Base-by-base conservation (phyloP, 2,888 invertebrate genomes). In the Lumbricus terrestris region DNA sequence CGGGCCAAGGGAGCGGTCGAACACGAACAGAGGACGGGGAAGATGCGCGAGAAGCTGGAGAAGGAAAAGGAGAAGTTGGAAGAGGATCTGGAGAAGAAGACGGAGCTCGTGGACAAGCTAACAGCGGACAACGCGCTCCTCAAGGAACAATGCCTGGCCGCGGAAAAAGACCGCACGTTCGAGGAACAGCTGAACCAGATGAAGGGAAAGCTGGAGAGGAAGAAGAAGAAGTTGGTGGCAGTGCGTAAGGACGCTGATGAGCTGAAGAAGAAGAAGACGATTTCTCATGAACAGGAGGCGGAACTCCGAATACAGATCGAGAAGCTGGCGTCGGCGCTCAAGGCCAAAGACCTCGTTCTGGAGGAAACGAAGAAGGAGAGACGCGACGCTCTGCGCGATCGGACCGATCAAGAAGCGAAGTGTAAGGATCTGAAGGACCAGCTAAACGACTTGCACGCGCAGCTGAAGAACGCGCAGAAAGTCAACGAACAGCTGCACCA, bases 291-390 rank as follows among this genome's bases (percentile, higher is more conserved):
- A 34, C 85, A 85, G 85, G 85, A 85, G 23, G 85, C 85, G 23
- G 85, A 85, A 85, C 85, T 85, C 20, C 34, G 16, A 18, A 35
- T 3, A 85, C 34, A 85, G 85, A 33, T 85, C 34, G 85, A 85
- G 37, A 85, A 85, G n/a, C 37, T 85, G 37, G 85, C 35, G 18
- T 85, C 85, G 16, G 85, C 85, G 37, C 37, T 85, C 35, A 85
- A 85, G 35, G 85, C 35, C 20, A 85, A 85, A 15, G 85, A 85
- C 16, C 34, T 85, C 23, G 23, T 85, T 34, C 35, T 85, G 85
- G 85, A 85, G 37, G 85, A 85, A 37, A 35, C 85, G 18, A 85
- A 85, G 37, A 85, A 37, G 85, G 85, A 85, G 37, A 34, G 85
- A 18, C 85, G 85, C 35, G 85, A 85, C 85, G 35, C 85, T 35